A percentile compares a stretch with the other conserved stretches of the same genome.
phyloP scores from a whole-genome alignment of 2,888 invertebrate genomes.

The Orthosia gracilis region DNA sequence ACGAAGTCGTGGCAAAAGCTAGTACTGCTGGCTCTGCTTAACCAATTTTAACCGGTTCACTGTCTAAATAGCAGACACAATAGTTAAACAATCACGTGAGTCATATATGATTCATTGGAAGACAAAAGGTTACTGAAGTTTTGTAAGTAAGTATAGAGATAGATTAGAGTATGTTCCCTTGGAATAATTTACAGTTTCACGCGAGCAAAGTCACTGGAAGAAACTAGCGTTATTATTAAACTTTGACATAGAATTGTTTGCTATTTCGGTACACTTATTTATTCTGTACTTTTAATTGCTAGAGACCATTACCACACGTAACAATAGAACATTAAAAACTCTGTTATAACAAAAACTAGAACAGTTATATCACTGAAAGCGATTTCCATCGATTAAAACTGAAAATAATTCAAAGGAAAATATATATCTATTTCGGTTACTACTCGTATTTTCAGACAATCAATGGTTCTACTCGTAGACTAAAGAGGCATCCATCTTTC shows the following conservation, averaged over 20 bases:
- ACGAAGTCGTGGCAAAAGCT: too few species aligned
- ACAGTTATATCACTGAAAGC: neutral
- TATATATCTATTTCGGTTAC: neutral
- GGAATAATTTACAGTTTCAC: neutral
- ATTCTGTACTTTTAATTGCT: slow-evolving; percentile 11
- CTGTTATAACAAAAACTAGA: slow-evolving; percentile 1
- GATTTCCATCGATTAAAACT: neutral
- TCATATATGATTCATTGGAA: too few species aligned
- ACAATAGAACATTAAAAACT: slow-evolving; percentile 4
- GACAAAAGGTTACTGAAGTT: too few species aligned
- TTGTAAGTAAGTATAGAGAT: neutral
- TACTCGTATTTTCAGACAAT: neutral
- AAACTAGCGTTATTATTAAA: neutral
- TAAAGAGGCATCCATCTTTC: neutral
- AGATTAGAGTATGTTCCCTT: neutral
- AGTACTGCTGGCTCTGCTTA: too few species aligned
- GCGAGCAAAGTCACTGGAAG: too few species aligned
- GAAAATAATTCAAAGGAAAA: neutral
- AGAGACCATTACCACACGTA: neutral
- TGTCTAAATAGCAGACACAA: too few species aligned
- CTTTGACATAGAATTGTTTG: neutral
- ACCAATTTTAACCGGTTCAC: too few species aligned
- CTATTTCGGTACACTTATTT: neutral
- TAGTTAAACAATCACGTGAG: too few species aligned
- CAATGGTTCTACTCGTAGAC: neutral